Conservation (phyloP, 1,140 invertebrate species). For the Trigoniulus corallinus region DNA sequence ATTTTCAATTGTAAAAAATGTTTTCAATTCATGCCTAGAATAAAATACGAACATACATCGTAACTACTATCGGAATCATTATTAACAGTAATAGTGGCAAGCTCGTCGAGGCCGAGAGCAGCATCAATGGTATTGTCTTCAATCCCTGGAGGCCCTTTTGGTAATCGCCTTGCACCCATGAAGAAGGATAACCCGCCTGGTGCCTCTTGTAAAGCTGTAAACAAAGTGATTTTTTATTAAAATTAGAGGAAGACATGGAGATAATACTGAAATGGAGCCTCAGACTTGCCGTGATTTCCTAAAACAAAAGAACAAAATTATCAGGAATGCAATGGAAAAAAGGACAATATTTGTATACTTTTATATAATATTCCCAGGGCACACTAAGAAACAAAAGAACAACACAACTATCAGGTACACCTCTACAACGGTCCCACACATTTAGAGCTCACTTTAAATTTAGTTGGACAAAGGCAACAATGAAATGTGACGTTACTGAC, state of each 20-base stretch:
- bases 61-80: conserved; percentile 86
- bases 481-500: too few relatives aligned
- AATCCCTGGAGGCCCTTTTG: conserved; percentile 16
- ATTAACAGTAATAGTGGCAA: conserved; percentile 88
- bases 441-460: too few relatives aligned
- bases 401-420: too few relatives aligned
- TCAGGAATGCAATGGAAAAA: too few relatives aligned
- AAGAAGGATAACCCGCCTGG: conserved; percentile 8
- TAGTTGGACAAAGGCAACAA: too few relatives aligned
- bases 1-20: background rate
- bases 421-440: too few relatives aligned
- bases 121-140: conserved; percentile 58
- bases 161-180: conserved; percentile 6
- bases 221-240: conserved; percentile 9
- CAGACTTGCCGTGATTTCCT: too few relatives aligned
- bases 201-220: conserved; percentile 17
- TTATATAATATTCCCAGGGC: too few relatives aligned
- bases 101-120: conserved; percentile 73
- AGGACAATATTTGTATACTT: too few relatives aligned
- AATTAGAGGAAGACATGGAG: conserved; percentile 13
- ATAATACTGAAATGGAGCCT: conserved; percentile 8
- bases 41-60: conserved; percentile 45
- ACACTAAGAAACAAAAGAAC: too few relatives aligned
- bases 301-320: too few relatives aligned
- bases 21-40: background rate